Evolutionary conservation across 2,113 vertebrate species (phyloP).

Genomic region (Gila orcuttii): DNA sequence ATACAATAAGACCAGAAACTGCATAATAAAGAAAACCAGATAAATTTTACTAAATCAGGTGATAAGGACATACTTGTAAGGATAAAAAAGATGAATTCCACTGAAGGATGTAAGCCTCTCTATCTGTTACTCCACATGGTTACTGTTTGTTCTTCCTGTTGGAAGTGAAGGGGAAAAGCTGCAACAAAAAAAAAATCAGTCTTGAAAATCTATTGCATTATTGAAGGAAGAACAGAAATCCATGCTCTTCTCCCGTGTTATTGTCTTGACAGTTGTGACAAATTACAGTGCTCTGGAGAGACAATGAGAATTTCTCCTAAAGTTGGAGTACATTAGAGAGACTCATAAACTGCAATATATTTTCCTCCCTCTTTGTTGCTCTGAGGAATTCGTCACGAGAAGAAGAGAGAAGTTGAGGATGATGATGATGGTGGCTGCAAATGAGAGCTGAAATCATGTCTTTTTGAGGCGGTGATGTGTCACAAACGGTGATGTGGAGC

Average conservation of each 20-base stretch:
- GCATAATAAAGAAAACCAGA: not conserved
- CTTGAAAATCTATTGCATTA: slow-evolving; percentile 59
- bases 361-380: slow-evolving; percentile 27
- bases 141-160: slow-evolving; percentile 8
- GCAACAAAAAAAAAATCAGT: slow-evolving; percentile 22
- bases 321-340: slow-evolving; percentile 45
- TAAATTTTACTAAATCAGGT: not conserved
- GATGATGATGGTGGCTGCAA: slow-evolving; percentile 30
- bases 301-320: slow-evolving; percentile 39
- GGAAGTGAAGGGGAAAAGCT: slow-evolving; percentile 18
- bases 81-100: not conserved
- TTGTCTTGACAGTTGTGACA: slow-evolving; percentile 54
- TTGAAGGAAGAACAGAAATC: slow-evolving; percentile 57
- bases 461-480: slow-evolving; percentile 30
- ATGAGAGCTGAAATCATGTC: slow-evolving; percentile 43
- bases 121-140: slow-evolving; percentile 4
- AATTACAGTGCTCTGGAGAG: slow-evolving; percentile 47
- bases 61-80: not conserved
- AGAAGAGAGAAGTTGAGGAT: not conserved
- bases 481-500: slow-evolving; percentile 50
- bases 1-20: not conserved
- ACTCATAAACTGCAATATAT: slow-evolving; percentile 31
- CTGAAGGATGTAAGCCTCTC: not conserved
- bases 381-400: slow-evolving; percentile 21
- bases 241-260: slow-evolving; percentile 46